phyloP scores from a whole-genome alignment of 2,797 vertebrate species.

The Mus caroli region DNA sequence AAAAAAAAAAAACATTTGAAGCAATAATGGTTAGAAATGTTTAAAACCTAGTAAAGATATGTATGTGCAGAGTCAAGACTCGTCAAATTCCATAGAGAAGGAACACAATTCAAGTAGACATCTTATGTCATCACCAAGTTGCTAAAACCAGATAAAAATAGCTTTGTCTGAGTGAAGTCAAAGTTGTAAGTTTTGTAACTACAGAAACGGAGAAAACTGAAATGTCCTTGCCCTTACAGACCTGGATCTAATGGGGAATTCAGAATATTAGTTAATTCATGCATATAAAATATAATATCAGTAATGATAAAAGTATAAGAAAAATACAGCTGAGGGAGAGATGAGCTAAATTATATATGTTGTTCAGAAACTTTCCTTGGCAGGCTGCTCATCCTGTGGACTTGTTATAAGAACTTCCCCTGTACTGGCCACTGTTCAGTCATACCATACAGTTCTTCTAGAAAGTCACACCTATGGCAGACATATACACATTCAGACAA shows the following conservation, averaged over 20 bases:
- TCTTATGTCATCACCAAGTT: neutral
- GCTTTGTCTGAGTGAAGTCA: neutral
- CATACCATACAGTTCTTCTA: neutral
- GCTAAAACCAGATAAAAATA: neutral
- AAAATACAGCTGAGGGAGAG: neutral
- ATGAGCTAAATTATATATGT: neutral
- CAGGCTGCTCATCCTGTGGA: neutral
- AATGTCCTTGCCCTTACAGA: neutral
- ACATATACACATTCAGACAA: neutral
- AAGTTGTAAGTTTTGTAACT: neutral
- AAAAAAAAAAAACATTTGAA: neutral
- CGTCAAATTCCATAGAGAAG: neutral
- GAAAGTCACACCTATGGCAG: neutral
- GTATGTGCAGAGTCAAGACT: neutral
- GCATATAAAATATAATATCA: neutral
- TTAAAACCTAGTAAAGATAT: conserved; percentile 11
- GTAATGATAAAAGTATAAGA: neutral
- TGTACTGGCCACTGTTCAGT: neutral
- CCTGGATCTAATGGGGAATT: neutral
- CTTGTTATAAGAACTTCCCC: neutral
- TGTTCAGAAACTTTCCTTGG: neutral
- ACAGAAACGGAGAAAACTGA: neutral
- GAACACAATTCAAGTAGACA: neutral
- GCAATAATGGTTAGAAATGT: neutral
- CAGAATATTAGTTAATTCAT: conserved; percentile 22